Base-by-base conservation (phyloP, 2,888 invertebrate genomes). In the Drosophila basisetae region DNA sequence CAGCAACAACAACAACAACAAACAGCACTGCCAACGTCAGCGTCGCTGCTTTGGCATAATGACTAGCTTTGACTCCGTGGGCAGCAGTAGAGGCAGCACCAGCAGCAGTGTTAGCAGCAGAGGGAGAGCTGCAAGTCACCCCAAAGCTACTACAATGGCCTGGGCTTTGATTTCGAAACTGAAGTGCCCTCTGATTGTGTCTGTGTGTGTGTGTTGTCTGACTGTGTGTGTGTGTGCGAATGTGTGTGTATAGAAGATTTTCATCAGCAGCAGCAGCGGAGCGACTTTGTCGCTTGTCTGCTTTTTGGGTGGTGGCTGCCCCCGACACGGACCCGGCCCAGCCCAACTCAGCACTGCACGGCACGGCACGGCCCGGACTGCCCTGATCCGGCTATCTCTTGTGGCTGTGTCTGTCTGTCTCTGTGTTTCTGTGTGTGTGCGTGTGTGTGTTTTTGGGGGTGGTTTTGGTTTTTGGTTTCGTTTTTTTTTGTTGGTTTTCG, bases 281-380 rank as follows among this genome's bases (percentile, higher is more conserved):
- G 68, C 78, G 54, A 78, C 84, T 83, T 82, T 84, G 83, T 78
- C 78, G 73, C 68, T 73, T 82, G 82, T 84, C 85, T 84, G 81
- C 61, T 64, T 76, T 85, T 87, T 75, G 88, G 85, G 85, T 88
- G 88, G 88, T 88, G 85, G 85, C 84, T 81, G 82, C 60, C 47
- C 47, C 47, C 22, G 47, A 50, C 52, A 22, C 22, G 22, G 47
- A 47, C 78, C 76, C 13, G n/a, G 30, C 52, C 30, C 28, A 28
- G 2, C 28, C 72, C 49, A 41, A 33, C 58, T 37, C 41, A 67
- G 16, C 7, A 7, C 41, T 62, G 2, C 37, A 37, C 37, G 37
- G 37, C 7, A 37, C 37, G 43, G 49, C 59, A n/a, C n/a, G n/a
- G n/a, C 55, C 30, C 56, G 50, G 52, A 37, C 56, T 66, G 58